A percentile compares a stretch with the other conserved stretches of the same genome.
phyloP scores from a whole-genome alignment of 2,113 vertebrate genomes.

The Pterophyllum scalare region DNA sequence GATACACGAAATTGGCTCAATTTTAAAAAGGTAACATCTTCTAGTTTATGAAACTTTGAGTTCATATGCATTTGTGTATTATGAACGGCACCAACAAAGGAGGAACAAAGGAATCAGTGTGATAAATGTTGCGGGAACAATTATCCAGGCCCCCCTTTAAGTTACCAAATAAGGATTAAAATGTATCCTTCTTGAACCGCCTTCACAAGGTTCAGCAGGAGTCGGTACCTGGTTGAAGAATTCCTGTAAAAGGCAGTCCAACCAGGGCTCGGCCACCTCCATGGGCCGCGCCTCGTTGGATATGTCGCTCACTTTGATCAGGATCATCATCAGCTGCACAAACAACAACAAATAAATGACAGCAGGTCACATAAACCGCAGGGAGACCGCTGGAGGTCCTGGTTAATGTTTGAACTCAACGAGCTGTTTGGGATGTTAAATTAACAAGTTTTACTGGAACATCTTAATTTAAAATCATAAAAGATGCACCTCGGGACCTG shows the following conservation, averaged over 20 bases:
- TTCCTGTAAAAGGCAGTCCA: slow-evolving; percentile 85
- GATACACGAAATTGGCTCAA: not conserved
- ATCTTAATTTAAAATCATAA: no score
- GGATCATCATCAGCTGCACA: slow-evolving; percentile 81
- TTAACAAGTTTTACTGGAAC: no score
- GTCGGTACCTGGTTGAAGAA: slow-evolving; percentile 84
- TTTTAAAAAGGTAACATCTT: not conserved
- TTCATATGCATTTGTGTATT: not conserved
- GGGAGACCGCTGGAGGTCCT: no score
- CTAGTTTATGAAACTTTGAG: not conserved
- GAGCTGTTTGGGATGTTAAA: no score
- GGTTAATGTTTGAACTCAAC: no score
- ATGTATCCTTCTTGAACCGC: not conserved
- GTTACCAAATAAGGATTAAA: no score
- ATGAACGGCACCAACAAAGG: not conserved
- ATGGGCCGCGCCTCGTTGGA: slow-evolving; percentile 84
- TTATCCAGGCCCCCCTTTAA: not conserved
- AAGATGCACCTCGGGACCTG: no score
- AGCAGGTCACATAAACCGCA: no score
- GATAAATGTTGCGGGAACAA: no score
- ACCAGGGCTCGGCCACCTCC: slow-evolving; percentile 85
- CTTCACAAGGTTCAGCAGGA: not conserved
- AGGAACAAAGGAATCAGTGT: not conserved
- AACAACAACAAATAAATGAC: not conserved
- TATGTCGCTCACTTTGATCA: slow-evolving; percentile 86